Conservation (phyloP, 2,888 invertebrate genomes). For the Drosophila rellima region DNA sequence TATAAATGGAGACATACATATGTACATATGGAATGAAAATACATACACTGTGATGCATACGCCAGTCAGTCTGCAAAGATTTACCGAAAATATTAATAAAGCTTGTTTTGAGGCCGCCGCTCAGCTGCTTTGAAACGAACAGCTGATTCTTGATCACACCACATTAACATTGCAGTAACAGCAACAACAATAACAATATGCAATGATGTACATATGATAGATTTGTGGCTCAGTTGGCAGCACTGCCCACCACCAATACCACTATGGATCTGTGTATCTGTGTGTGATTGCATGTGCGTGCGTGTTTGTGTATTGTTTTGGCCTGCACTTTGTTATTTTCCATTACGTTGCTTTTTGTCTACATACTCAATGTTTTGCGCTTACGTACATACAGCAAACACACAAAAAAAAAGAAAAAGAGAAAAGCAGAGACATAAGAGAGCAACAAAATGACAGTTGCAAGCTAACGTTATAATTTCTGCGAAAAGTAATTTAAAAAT, state of each 20-base stretch:
- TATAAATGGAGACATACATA: background rate
- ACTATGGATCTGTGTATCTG: background rate
- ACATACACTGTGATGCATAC: background rate
- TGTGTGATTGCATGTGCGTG: slow-evolving; percentile 11
- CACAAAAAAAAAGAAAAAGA: slow-evolving; percentile 18
- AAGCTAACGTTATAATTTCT: slow-evolving; percentile 41
- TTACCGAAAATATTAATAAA: slow-evolving; percentile 29
- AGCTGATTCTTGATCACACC: slow-evolving; percentile 60
- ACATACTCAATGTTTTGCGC: slow-evolving; percentile 44
- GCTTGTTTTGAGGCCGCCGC: slow-evolving; percentile 18
- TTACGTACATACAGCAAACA: background rate
- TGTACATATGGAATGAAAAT: slow-evolving; percentile 5
- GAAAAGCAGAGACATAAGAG: slow-evolving; percentile 17
- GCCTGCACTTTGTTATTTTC: slow-evolving; percentile 66
- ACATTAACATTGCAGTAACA: slow-evolving; percentile 28
- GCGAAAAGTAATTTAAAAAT: slow-evolving; percentile 40
- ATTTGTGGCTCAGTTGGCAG: slow-evolving; percentile 48
- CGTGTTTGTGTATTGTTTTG: slow-evolving; percentile 54
- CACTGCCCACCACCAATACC: slow-evolving; percentile 39
- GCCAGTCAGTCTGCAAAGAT: slow-evolving; percentile 14
- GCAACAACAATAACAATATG: slow-evolving; percentile 18
- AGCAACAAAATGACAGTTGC: slow-evolving; percentile 29
- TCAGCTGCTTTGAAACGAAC: slow-evolving; percentile 48
- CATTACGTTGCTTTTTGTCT: slow-evolving; percentile 59
- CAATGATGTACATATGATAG: slow-evolving; percentile 43